These are phyloP conservation scores for Crotalus tigris DNA, from an alignment of 2,113 vertebrate species.

Conservation along the genomic window DNA sequence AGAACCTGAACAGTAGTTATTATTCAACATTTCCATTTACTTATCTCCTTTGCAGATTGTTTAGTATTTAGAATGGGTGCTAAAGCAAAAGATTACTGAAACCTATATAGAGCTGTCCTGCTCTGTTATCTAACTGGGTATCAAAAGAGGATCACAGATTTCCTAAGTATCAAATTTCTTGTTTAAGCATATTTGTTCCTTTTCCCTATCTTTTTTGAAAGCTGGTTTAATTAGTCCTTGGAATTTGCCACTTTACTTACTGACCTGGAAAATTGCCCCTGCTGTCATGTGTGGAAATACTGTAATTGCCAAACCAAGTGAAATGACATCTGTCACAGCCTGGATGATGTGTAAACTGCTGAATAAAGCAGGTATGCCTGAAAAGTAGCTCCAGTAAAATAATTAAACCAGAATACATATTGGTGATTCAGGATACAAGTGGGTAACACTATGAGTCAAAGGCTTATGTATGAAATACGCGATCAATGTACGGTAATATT, in stretches of 20 bases:
- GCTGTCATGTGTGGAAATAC: conserved; percentile 91
- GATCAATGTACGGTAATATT: neutral
- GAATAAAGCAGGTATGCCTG: conserved; percentile 81
- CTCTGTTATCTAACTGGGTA: neutral
- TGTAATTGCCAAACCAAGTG: conserved; percentile 94
- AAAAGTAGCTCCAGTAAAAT: neutral
- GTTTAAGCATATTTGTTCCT: neutral
- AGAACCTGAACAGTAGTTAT: neutral
- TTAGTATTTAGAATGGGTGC: neutral
- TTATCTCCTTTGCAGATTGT: neutral
- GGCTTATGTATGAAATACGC: neutral
- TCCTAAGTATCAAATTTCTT: neutral
- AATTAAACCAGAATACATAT: neutral
- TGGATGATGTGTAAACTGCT: conserved; percentile 97
- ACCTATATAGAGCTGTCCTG: neutral
- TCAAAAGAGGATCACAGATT: neutral
- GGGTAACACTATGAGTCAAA: neutral
- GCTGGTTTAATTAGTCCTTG: conserved; percentile 96
- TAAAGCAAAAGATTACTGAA: neutral
- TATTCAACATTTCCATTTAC: neutral
- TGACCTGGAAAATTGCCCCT: conserved; percentile 97
- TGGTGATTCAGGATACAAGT: neutral
- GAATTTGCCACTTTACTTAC: conserved; percentile 92
- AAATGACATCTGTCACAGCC: conserved; percentile 94
- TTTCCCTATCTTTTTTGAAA: conserved; percentile 34